phyloP scores from a whole-genome alignment of 2,797 vertebrate species.

The Xiphorhynchus erythropygius region DNA sequence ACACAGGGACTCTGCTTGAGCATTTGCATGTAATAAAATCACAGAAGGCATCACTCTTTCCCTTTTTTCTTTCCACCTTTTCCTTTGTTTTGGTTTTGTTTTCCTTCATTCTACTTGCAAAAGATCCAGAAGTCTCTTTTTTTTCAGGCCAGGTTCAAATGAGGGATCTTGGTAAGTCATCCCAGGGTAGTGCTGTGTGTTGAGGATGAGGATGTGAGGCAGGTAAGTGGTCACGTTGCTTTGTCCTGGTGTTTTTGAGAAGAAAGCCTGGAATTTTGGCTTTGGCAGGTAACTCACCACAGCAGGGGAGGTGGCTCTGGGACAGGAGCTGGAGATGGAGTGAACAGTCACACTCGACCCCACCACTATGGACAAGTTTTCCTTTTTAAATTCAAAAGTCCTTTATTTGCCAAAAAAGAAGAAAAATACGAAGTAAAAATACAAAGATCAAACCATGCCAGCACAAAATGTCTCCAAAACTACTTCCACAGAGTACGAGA shows the following conservation, averaged over 20 bases:
- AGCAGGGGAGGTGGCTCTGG: neutral
- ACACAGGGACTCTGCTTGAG: neutral
- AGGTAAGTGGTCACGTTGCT: neutral
- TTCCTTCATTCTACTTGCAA: neutral
- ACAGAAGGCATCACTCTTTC: neutral
- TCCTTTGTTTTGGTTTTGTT: neutral
- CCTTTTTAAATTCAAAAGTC: constrained; percentile 2
- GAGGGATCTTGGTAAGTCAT: neutral
- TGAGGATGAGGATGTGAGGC: neutral
- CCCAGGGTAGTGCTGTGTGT: rapidly evolving
- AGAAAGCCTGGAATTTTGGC: neutral
- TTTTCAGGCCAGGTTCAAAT: neutral
- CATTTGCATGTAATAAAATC: neutral
- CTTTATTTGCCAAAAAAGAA: constrained; percentile 75
- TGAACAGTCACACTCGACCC: neutral
- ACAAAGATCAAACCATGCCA: constrained; percentile 68
- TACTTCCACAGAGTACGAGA: constrained; percentile 68
- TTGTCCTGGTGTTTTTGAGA: neutral
- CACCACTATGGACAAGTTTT: neutral
- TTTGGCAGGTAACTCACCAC: neutral
- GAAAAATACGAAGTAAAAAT: constrained; percentile 58
- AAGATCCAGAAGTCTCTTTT: neutral
- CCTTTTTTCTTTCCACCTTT: too few relatives aligned
- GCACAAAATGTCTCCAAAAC: constrained; percentile 50
- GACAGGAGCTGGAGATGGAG: neutral